Conservation (phyloP, 2,888 invertebrate species). For the Eristalinus sepulchralis region DNA sequence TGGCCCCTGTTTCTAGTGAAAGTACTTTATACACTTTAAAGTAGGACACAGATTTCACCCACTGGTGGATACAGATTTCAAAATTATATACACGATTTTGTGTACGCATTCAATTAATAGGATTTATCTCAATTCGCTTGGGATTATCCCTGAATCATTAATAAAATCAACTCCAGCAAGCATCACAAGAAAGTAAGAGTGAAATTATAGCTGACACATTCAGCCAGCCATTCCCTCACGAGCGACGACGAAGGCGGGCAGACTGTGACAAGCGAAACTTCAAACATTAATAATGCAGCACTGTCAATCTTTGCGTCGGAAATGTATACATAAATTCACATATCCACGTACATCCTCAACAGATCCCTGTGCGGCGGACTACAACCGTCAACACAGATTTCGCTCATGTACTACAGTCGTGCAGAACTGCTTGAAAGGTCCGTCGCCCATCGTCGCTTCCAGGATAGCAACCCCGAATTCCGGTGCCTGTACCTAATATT, state of each 20-base stretch:
- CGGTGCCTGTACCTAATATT: background rate
- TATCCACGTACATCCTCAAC: slow-evolving; percentile 3
- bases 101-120: background rate
- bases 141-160: background rate
- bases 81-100: background rate
- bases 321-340: slow-evolving; percentile 4
- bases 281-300: slow-evolving; percentile 10
- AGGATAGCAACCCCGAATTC: background rate
- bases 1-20: background rate
- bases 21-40: background rate
- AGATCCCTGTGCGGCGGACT: slow-evolving; percentile 5
- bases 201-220: background rate
- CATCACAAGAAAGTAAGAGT: background rate
- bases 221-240: background rate
- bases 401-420: slow-evolving; percentile 14
- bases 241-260: no score
- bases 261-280: background rate
- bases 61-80: background rate
- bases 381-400: slow-evolving; percentile 26
- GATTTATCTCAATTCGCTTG: background rate
- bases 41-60: background rate
- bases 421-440: background rate
- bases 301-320: slow-evolving; percentile 9
- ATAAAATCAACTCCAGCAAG: background rate
- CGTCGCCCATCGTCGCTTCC: background rate